phyloP scores from a whole-genome alignment of 2,888 invertebrate species.

The Troides oblongomaculatus region DNA sequence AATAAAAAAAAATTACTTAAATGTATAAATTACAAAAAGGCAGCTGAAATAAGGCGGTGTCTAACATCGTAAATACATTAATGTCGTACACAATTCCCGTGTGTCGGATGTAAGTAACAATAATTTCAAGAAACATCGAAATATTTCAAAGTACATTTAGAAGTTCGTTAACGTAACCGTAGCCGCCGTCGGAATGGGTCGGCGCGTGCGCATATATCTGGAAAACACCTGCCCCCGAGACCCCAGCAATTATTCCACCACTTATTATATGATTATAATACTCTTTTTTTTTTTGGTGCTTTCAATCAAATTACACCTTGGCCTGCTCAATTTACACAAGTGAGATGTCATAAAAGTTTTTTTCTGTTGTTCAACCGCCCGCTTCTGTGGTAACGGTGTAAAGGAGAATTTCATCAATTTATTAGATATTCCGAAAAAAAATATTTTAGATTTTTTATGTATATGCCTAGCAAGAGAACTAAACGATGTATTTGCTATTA shows the following conservation, averaged over 20 bases:
- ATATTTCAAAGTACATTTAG: slow-evolving; percentile 25
- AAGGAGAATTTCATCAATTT: slow-evolving; percentile 50
- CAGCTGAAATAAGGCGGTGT: slow-evolving; percentile 22
- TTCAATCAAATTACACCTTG: slow-evolving; percentile 81
- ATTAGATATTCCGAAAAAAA: slow-evolving; percentile 26
- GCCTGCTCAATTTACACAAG: slow-evolving; percentile 68
- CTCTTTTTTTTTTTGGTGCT: slow-evolving; percentile 79
- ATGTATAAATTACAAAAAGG: slow-evolving; percentile 9
- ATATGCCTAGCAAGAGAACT: too few species aligned
- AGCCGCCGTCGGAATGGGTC: slow-evolving; percentile 45
- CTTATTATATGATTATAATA: slow-evolving; percentile 79
- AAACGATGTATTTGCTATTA: too few species aligned
- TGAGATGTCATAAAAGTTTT: slow-evolving; percentile 78
- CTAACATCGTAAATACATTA: slow-evolving; percentile 19
- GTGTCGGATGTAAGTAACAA: slow-evolving; percentile 10
- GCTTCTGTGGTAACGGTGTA: slow-evolving; percentile 61
- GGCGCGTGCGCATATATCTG: slow-evolving; percentile 57
- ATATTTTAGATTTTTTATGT: slow-evolving; percentile 10
- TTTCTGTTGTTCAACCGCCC: slow-evolving; percentile 45
- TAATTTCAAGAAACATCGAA: slow-evolving; percentile 27
- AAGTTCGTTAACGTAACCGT: slow-evolving; percentile 52
- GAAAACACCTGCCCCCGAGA: slow-evolving; percentile 67
- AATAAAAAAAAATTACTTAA: slow-evolving; percentile 1
- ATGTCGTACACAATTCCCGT: slow-evolving; percentile 11
- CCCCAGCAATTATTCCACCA: slow-evolving; percentile 77